These are phyloP conservation scores for Amphiprion percula DNA, from an alignment of 2,113 vertebrate genomes.

Conservation along the genomic window DNA sequence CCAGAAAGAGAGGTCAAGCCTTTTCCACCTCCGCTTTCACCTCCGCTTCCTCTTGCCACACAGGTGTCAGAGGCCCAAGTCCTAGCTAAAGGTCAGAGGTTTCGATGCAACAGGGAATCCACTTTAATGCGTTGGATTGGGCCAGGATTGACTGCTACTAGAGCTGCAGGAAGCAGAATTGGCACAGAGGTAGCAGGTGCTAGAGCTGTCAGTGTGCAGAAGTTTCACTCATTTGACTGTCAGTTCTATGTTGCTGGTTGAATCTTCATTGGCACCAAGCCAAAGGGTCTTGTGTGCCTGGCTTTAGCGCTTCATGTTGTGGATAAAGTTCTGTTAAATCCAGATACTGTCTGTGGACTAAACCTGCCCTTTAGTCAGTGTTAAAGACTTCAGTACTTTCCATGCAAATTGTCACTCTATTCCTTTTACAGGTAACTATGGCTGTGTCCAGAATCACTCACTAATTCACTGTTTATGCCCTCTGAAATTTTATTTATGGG, in stretches of 20 bases:
- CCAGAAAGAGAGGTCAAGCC: constrained; percentile 72
- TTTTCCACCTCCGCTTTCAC: constrained; percentile 63
- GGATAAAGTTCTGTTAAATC: constrained; percentile 30
- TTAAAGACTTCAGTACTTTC: constrained; percentile 14
- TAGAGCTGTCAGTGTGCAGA: constrained; percentile 15
- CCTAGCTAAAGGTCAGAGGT: constrained; percentile 68
- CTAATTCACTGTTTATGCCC: background rate
- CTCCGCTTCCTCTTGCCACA: constrained; percentile 62
- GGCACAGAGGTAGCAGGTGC: constrained; percentile 44
- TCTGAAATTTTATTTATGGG: background rate
- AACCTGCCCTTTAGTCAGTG: constrained; percentile 31
- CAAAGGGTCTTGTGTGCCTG: constrained; percentile 12
- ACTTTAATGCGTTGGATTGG: constrained; percentile 46
- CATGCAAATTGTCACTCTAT: constrained; percentile 12
- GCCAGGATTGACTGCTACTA: constrained; percentile 31
- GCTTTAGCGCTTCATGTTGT: constrained; percentile 18
- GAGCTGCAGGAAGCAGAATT: constrained; percentile 27
- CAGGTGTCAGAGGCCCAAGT: constrained; percentile 78
- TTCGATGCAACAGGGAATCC: constrained; percentile 28
- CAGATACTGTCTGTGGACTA: constrained; percentile 24
- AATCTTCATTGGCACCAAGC: constrained; percentile 6
- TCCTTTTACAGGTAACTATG: background rate
- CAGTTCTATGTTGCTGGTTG: constrained; percentile 2
- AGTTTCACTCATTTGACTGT: constrained; percentile 26
- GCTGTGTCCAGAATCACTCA: background rate